Conservation (phyloP, 1,140 invertebrate species). For the Epicauta chinensis region DNA sequence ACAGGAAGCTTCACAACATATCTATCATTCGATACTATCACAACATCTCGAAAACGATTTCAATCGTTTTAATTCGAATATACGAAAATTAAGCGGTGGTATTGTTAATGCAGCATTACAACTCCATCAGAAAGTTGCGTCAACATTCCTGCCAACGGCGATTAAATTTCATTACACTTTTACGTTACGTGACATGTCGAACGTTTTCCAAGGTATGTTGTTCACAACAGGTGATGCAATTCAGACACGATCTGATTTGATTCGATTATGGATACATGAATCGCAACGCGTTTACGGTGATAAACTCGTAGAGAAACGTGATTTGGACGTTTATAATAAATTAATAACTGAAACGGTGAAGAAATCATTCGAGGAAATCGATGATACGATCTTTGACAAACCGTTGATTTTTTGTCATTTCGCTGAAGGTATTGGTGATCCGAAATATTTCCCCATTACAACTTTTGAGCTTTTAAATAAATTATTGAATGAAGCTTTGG, state of each 20-base stretch:
- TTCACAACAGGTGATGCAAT: constrained; percentile 77
- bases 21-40: constrained; percentile 74
- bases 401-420: constrained; percentile 88
- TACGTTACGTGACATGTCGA: constrained; percentile 87
- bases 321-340: constrained; percentile 70
- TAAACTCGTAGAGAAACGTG: constrained; percentile 73
- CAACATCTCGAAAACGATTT: constrained; percentile 66
- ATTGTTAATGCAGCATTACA: constrained; percentile 61
- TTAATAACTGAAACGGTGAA: constrained; percentile 70
- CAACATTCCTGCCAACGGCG: constrained; percentile 82
- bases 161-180: constrained; percentile 94
- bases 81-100: constrained; percentile 63
- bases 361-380: constrained; percentile 73
- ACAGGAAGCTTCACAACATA: constrained; percentile 71
- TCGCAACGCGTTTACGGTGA: constrained; percentile 84
- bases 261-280: constrained; percentile 86
- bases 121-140: constrained; percentile 70
- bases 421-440: constrained; percentile 82
- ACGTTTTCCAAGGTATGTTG: constrained; percentile 85
- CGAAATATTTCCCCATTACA: constrained; percentile 79
- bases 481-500: constrained; percentile 73
- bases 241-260: constrained; percentile 59
- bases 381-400: constrained; percentile 59
- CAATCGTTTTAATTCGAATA: constrained; percentile 57
- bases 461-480: constrained; percentile 68